A percentile compares a stretch with the other conserved stretches of the same genome.
Conservation (phyloP, 1,140 invertebrate genomes). For the Lucilia sericata region DNA sequence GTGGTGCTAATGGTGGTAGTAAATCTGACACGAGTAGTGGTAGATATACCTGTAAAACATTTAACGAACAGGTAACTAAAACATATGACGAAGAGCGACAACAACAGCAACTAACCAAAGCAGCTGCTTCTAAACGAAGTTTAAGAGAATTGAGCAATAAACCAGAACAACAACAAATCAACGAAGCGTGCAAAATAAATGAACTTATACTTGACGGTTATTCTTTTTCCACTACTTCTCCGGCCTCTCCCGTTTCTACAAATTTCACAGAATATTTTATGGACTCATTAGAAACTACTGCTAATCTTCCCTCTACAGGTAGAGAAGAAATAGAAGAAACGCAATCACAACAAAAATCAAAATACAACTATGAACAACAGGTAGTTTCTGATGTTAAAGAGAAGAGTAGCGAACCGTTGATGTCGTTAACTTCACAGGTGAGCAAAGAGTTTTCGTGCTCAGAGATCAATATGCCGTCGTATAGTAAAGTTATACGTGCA, state of each 20-base stretch:
- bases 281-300: slow-evolving; percentile 33
- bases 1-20: not conserved
- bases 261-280: slow-evolving; percentile 42
- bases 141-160: slow-evolving; percentile 4
- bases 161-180: not conserved
- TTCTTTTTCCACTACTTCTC: no score
- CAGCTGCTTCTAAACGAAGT: not conserved
- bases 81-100: not conserved
- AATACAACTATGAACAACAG: not conserved
- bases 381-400: not conserved
- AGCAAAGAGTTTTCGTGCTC: slow-evolving; percentile 16
- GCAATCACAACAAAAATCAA: no score
- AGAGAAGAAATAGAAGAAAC: not conserved
- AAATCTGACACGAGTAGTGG: not conserved
- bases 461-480: slow-evolving; percentile 37
- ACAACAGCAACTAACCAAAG: not conserved
- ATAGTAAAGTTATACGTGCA: slow-evolving; percentile 32
- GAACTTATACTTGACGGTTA: slow-evolving; percentile 10
- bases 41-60: not conserved
- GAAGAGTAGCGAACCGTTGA: not conserved
- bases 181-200: slow-evolving; percentile 40
- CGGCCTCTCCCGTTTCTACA: not conserved
- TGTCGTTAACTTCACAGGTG: not conserved
- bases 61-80: slow-evolving; percentile 17
- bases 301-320: not conserved